Percentiles rank a stretch among this genome's conserved stretches.
Evolutionary conservation across 2,888 invertebrate genomes (phyloP).

Genomic region (Miltochrista miniata): DNA sequence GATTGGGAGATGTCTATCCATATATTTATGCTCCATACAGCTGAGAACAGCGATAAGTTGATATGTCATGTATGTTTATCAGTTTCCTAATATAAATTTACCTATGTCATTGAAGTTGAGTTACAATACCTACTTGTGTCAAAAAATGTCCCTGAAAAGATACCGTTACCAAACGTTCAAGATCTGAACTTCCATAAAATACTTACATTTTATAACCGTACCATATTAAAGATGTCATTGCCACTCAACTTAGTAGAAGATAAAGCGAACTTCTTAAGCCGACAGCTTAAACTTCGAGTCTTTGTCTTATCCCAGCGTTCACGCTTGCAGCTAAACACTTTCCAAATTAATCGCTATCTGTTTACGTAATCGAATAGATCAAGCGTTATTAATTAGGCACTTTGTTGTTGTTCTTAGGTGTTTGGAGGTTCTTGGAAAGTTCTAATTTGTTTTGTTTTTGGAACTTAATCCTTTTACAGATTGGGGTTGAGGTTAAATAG

Average conservation of each 20-base stretch:
- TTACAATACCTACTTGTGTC: no score
- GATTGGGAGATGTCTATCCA: no score
- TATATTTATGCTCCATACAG: no score
- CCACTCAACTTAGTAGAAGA: neutral
- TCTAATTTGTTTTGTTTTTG: neutral
- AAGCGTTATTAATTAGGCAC: conserved; percentile 19
- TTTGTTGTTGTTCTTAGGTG: conserved; percentile 5
- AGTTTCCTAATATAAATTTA: no score
- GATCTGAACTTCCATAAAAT: no score
- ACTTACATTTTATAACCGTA: neutral
- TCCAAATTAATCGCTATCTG: conserved; percentile 16
- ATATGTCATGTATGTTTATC: no score
- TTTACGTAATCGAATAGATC: conserved; percentile 17
- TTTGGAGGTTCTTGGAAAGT: conserved; percentile 10
- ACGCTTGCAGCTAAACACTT: conserved; percentile 13
- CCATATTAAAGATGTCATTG: conserved; percentile 1
- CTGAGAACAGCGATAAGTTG: no score
- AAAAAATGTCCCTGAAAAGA: no score
- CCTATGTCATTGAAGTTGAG: no score
- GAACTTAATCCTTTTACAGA: no score
- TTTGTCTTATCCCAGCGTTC: conserved; percentile 4
- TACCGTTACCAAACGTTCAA: no score
- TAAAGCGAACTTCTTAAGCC: neutral
- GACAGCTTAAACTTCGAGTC: conserved; percentile 1
- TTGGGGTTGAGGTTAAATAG: no score